Percentiles rank a stretch among this genome's conserved stretches.
These are phyloP conservation scores for Leucophenga montana DNA, from an alignment of 2,888 invertebrate species.

Conservation along the genomic window DNA sequence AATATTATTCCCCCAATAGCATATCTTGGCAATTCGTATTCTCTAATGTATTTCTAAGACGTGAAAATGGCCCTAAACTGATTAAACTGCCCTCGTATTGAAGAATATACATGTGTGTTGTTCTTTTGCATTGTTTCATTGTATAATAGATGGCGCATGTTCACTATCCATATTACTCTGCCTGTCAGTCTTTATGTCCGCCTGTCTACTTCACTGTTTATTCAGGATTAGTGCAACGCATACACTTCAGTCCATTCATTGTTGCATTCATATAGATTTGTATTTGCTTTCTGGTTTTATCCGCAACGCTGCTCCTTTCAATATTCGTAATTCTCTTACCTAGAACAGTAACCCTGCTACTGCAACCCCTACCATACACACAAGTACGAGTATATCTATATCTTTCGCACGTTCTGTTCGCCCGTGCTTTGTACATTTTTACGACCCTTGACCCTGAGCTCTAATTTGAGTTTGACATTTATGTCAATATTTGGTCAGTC, in stretches of 20 bases:
- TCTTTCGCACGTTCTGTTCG: constrained; percentile 19
- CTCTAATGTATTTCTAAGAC: too few species aligned
- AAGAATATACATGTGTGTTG: background rate
- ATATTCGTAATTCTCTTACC: background rate
- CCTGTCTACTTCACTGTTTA: constrained; percentile 38
- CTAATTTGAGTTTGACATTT: constrained; percentile 68
- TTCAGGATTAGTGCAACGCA: constrained; percentile 54
- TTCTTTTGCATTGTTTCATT: constrained; percentile 55
- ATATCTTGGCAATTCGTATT: too few species aligned
- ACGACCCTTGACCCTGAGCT: constrained; percentile 66
- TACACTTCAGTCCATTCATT: constrained; percentile 35
- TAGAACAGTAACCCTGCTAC: background rate
- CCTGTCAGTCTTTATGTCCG: constrained; percentile 30
- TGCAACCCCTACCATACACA: background rate
- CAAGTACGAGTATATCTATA: background rate
- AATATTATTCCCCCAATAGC: too few species aligned
- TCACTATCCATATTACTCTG: constrained; percentile 38
- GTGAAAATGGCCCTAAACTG: too few species aligned
- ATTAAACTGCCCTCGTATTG: too few species aligned
- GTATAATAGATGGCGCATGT: constrained; percentile 58
- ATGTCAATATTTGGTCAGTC: constrained; percentile 68
- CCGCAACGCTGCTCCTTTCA: background rate
- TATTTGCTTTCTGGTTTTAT: constrained; percentile 47
- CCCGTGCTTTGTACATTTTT: constrained; percentile 35
- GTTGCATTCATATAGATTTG: constrained; percentile 13